phyloP scores from a whole-genome alignment of 2,888 invertebrate species.

The Apodemia hepburni region DNA sequence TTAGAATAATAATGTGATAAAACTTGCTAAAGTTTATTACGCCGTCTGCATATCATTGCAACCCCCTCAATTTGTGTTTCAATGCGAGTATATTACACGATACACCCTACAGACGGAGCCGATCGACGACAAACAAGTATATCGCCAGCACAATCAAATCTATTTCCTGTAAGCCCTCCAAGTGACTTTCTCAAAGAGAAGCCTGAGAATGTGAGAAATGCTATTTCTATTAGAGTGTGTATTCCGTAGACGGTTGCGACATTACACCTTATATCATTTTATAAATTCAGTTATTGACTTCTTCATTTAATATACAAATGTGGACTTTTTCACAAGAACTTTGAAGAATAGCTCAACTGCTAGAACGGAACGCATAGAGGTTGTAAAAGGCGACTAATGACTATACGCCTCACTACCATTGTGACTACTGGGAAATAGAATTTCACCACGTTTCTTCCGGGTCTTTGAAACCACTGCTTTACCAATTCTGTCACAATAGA shows the following conservation, averaged over 20 bases:
- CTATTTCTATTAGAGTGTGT: constrained; percentile 41
- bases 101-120: constrained; percentile 40
- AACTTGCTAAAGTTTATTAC: constrained; percentile 17
- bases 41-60: constrained; percentile 18
- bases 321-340: not conserved
- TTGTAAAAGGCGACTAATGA: no score
- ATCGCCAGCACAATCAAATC: constrained; percentile 60
- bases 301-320: not conserved
- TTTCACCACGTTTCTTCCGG: no score
- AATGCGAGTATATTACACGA: constrained; percentile 31
- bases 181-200: constrained; percentile 64
- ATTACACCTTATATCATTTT: not conserved
- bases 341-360: no score
- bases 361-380: no score
- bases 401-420: no score
- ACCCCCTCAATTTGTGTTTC: constrained; percentile 36
- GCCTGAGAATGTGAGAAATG: constrained; percentile 41
- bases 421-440: no score
- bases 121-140: constrained; percentile 69
- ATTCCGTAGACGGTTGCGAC: constrained; percentile 4
- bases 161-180: constrained; percentile 58
- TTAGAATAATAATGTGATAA: constrained; percentile 16
- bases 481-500: no score
- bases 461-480: no score
- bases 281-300: not conserved